Evolutionary conservation across 2,113 vertebrate genomes (phyloP).

Genomic region (Pedetes capensis): DNA sequence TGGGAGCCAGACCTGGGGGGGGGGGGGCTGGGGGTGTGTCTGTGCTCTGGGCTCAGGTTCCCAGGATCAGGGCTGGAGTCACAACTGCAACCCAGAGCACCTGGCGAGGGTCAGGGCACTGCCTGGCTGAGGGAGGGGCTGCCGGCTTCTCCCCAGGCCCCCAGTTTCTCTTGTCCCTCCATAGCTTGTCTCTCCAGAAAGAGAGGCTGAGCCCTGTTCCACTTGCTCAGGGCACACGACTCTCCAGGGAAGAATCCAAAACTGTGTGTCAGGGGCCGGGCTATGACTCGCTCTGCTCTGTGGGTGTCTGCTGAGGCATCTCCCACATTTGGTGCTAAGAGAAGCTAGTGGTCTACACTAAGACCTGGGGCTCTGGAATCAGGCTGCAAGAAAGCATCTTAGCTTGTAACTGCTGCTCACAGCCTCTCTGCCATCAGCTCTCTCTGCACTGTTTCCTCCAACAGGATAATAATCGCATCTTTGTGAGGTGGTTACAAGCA

Average conservation of each 20-base stretch:
- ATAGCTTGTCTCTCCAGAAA: not conserved
- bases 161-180: no score
- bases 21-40: no score
- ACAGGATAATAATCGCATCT: not conserved
- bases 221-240: not conserved
- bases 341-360: fast-evolving
- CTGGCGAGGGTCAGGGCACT: fast-evolving
- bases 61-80: fast-evolving
- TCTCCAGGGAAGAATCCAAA: not conserved
- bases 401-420: not conserved
- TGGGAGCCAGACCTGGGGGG: not conserved
- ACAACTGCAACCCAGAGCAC: not conserved
- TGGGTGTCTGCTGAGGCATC: fast-evolving
- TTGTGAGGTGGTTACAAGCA: not conserved
- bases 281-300: no score
- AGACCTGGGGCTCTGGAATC: not conserved
- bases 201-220: not conserved
- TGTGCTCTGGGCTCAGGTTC: not conserved
- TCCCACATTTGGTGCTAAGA: fast-evolving
- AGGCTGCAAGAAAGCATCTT: not conserved
- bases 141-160: not conserved
- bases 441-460: not conserved
- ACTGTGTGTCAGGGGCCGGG: no score
- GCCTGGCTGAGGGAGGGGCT: not conserved
- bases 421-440: not conserved